Evolutionary conservation across 2,797 vertebrate genomes (phyloP), one percentile per base, ranked within the genome.

Genomic region (Mycteria americana): DNA sequence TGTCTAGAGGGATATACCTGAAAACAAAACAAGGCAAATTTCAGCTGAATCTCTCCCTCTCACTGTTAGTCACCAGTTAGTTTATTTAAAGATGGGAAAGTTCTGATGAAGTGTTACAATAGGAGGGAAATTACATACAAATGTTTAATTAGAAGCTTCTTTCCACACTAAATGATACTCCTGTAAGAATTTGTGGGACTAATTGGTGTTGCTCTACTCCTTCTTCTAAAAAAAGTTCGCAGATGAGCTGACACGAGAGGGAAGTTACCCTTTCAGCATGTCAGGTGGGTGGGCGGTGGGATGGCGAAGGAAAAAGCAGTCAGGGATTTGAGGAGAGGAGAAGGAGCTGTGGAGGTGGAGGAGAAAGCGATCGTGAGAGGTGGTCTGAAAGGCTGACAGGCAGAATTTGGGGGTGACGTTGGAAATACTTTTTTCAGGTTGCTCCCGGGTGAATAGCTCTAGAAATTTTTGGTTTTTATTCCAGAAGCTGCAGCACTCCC

Each of bases 61-160:
- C 69, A 15, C 33, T 2, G 0, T 86, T 92, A 92, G 69, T 94
- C 84, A 85, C 63, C 5, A 53, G 15, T 10, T 33, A 8, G 33
- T 80, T 92, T 64, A 81, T 92, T 95, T 94, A 46, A 54, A 64
- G 83, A 54, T 0, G 6, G 33, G n/a, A 51, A 86, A 64, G 24
- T 84, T 88, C 85, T 33, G 41, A 60, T 14, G 13, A 72, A 70
- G 19, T 4, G 1, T 33, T 93, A 37, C n/a, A 86, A 83, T 6
- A 31, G 65, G 57, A 95, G 69, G 37, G 50, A 92, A 95, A 88
- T 92, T 39, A 39, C 65, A 81, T 80, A 19, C 53, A 10, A 57
- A 50, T 4, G 72, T 33, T 88, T 90, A 95, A 94, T 95, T 86
- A 86, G 62, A 53, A 78, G 73, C 25, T 95, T 83, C 76, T 91